Evolutionary conservation across 2,113 vertebrate species (phyloP).

Genomic region (Turdus rufiventris): DNA sequence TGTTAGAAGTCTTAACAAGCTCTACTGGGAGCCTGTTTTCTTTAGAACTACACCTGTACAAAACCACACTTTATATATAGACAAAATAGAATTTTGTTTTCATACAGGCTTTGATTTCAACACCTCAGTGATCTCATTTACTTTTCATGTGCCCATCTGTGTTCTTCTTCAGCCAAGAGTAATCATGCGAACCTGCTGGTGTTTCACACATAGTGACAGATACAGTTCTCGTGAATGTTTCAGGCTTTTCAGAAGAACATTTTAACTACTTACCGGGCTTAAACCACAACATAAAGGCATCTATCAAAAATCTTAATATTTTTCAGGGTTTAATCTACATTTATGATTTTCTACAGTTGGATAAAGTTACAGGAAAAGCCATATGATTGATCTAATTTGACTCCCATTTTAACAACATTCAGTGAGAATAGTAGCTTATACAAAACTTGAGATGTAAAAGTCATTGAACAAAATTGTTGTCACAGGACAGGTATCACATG

Average conservation of each 20-base stretch:
- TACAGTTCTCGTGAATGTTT: not conserved
- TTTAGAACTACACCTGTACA: slow-evolving; percentile 1
- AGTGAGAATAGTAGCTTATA: not conserved
- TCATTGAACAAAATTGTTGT: not conserved
- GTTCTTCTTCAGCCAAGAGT: not conserved
- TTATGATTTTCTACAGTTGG: not conserved
- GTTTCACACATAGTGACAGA: not conserved
- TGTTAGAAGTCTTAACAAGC: not conserved
- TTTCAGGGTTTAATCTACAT: not conserved
- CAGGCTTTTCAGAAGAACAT: not conserved
- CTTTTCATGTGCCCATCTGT: not conserved
- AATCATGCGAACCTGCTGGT: not conserved
- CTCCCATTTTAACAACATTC: not conserved
- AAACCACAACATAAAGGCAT: not conserved
- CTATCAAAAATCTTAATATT: not conserved
- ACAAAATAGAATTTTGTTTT: not conserved
- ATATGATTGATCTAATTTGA: not conserved
- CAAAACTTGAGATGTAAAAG: not conserved
- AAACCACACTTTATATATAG: not conserved
- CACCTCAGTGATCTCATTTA: not conserved
- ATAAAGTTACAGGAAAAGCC: not conserved
- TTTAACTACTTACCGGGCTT: not conserved
- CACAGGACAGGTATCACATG: not conserved
- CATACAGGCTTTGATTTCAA: not conserved
- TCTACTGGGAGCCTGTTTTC: not conserved